These are phyloP conservation scores for Agrotis exclamationis DNA, from an alignment of 2,888 invertebrate genomes.

Conservation along the genomic window DNA sequence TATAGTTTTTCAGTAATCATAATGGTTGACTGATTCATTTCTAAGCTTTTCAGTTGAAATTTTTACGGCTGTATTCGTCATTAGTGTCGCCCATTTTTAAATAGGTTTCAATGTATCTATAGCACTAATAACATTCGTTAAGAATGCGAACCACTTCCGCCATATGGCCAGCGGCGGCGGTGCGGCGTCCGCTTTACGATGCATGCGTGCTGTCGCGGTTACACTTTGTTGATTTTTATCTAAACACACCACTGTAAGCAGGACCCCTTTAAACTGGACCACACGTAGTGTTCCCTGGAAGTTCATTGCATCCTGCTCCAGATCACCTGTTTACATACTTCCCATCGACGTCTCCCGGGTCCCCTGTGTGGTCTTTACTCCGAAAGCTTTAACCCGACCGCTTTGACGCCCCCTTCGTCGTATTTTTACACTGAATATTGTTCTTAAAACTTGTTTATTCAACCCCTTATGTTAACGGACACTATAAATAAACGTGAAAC, in stretches of 20 bases:
- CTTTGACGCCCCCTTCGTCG: slow-evolving; percentile 39
- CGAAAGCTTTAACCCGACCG: slow-evolving; percentile 51
- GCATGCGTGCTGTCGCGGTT: slow-evolving; percentile 74
- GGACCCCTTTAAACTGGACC: slow-evolving; percentile 67
- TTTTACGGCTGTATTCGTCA: slow-evolving; percentile 46
- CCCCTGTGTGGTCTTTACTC: slow-evolving; percentile 69
- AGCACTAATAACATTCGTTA: slow-evolving; percentile 65
- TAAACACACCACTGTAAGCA: slow-evolving; percentile 68
- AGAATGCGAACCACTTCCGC: slow-evolving; percentile 82
- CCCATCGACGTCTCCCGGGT: slow-evolving; percentile 56
- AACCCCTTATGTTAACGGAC: slow-evolving; percentile 70
- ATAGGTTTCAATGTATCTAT: slow-evolving; percentile 63
- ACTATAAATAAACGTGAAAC: slow-evolving; percentile 70
- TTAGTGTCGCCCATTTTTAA: slow-evolving; percentile 62
- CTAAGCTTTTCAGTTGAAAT: slow-evolving; percentile 21
- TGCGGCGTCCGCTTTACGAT: slow-evolving; percentile 70
- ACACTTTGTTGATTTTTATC: slow-evolving; percentile 78
- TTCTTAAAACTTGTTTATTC: slow-evolving; percentile 68
- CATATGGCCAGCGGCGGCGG: slow-evolving; percentile 79
- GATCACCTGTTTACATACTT: slow-evolving; percentile 72
- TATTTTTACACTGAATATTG: slow-evolving; percentile 61
- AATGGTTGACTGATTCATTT: neutral
- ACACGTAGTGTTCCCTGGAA: slow-evolving; percentile 68
- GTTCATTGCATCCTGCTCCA: slow-evolving; percentile 66
- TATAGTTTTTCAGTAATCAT: slow-evolving; percentile 18